Percentiles rank a stretch among this genome's conserved stretches.
Evolutionary conservation across 2,797 vertebrate species (phyloP).

Genomic region (Euthynnus affinis): DNA sequence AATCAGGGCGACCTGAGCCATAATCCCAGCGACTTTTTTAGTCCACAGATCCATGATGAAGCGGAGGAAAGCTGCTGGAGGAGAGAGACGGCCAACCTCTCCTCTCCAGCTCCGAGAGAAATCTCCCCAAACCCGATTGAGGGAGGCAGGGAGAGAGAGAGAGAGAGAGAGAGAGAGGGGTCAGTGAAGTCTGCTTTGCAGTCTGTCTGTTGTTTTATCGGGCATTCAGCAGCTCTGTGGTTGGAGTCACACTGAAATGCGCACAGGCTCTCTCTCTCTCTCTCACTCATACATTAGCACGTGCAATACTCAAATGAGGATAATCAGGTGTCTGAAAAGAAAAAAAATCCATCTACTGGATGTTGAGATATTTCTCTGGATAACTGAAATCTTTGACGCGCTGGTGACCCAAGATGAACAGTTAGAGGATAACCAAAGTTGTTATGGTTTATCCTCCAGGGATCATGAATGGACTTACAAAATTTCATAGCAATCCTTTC

Average conservation of each 20-base stretch:
- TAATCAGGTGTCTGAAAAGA: too few relatives aligned
- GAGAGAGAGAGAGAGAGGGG: neutral
- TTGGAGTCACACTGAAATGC: constrained; percentile 1
- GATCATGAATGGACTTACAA: too few relatives aligned
- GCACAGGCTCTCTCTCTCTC: neutral
- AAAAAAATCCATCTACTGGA: neutral
- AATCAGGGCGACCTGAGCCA: constrained; percentile 51
- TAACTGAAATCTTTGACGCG: too few relatives aligned
- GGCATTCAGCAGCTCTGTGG: constrained; percentile 2
- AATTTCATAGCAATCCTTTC: neutral
- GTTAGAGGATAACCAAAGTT: too few relatives aligned
- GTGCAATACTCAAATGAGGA: neutral
- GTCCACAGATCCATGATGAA: constrained; percentile 62
- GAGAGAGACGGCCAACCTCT: constrained; percentile 61
- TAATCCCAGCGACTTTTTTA: constrained; percentile 63
- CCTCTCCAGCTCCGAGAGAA: constrained; percentile 66
- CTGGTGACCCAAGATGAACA: too few relatives aligned
- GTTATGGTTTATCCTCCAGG: neutral
- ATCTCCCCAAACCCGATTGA: constrained; percentile 42
- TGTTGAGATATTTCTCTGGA: too few relatives aligned
- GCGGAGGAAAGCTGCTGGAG: constrained; percentile 44
- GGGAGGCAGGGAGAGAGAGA: neutral
- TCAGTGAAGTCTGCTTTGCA: constrained; percentile 1
- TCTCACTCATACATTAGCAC: too few relatives aligned
- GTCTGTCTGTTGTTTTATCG: constrained; percentile 9